Percentiles rank a stretch among this genome's conserved stretches.
Evolutionary conservation across 2,888 invertebrate species (phyloP).

Genomic region (Pogonocherus hispidulus): DNA sequence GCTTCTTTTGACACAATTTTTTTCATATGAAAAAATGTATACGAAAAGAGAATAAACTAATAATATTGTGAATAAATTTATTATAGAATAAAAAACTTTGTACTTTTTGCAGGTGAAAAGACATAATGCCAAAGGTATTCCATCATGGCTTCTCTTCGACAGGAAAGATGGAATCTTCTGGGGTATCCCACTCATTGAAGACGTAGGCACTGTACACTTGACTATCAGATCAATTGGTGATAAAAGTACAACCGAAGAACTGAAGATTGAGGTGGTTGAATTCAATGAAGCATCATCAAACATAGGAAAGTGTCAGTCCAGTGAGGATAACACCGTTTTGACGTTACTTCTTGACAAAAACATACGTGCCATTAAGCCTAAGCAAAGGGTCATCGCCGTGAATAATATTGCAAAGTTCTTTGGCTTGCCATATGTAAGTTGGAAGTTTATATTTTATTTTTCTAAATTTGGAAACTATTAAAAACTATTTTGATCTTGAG

Average conservation of each 20-base stretch:
- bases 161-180: conserved; percentile 78
- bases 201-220: conserved; percentile 78
- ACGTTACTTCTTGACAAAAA: conserved; percentile 79
- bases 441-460: too few species aligned
- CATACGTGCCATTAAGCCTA: conserved; percentile 75
- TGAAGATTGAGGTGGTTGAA: conserved; percentile 76
- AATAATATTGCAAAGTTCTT: conserved; percentile 81
- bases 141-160: conserved; percentile 82
- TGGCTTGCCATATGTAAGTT: conserved; percentile 76
- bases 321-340: conserved; percentile 70
- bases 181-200: conserved; percentile 79
- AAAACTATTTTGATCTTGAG: too few species aligned
- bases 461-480: too few species aligned
- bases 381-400: conserved; percentile 76
- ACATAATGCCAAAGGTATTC: conserved; percentile 68
- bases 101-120: conserved; percentile 67
- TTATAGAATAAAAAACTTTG: too few species aligned
- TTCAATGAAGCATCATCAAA: conserved; percentile 50
- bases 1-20: too few species aligned
- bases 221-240: conserved; percentile 72
- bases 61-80: too few species aligned
- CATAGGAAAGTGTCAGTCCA: conserved; percentile 57
- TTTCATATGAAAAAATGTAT: too few species aligned
- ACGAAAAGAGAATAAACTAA: too few species aligned
- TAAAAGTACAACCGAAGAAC: conserved; percentile 74